Base-by-base conservation (phyloP, 1,140 invertebrate species). In the Drosophila sulfurigaster region DNA sequence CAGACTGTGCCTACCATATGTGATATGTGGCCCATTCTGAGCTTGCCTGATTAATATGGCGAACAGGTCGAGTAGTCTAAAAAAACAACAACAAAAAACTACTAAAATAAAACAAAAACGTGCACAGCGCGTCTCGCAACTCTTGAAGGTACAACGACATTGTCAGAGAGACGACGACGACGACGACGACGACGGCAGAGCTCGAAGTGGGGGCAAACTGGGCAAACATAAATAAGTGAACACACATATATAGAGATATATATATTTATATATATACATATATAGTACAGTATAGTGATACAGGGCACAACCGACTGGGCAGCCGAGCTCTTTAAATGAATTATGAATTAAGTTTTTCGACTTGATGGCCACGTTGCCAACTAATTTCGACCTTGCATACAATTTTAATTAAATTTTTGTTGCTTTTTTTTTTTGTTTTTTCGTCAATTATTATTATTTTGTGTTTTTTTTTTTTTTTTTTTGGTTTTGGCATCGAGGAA, bases 331-430 rank as follows among this genome's bases (percentile, higher is more conserved):
- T 78, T 76, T 75, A 89, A 89, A 76, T 77, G 71, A 87, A 87
- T 87, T 88, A 89, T 89, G 81, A 88, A 88, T 89, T 89, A 78
- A 81, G 78, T 83, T 75, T 78, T 89, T 79, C 58, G 70, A 73
- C 83, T 83, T 88, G 83, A 85, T 76, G 83, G 83, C 78, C 83
- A 87, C 80, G 82, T 64, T 82, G 82, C 62, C 82, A 88, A 81
- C 85, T 88, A 88, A 88, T 89, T 89, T 89, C 67, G 83, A 88
- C 83, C 83, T 88, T 88, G 85, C 85, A 69, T 76, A 85, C 75
- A 81, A 88, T 89, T 88, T 89, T 88, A 89, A 88, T 89, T 89
- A 89, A 89, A 71, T 69, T 63, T 62, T 49, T 28, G 58, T 25
- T 25, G 20, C 20, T 25, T 25, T 25, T 25, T 25, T 25, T 25